Evolutionary conservation across 2,888 invertebrate species (phyloP).

Genomic region (Cerastoderma edule): DNA sequence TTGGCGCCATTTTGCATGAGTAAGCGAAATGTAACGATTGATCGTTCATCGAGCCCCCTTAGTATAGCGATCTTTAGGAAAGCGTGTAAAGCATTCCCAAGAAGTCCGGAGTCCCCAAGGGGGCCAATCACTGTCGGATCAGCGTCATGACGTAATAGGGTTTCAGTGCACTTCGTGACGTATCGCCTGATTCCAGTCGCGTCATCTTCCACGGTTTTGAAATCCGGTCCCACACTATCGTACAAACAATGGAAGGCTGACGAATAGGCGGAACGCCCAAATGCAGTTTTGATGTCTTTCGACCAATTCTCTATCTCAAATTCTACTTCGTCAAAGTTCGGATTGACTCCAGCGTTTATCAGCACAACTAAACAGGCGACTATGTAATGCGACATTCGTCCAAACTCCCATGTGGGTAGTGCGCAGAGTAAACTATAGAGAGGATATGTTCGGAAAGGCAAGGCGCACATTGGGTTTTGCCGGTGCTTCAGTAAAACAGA

Average conservation of each 20-base stretch:
- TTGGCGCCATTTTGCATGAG: constrained; percentile 75
- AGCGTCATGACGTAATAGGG: constrained; percentile 70
- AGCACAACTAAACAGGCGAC: constrained; percentile 68
- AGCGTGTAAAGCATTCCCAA: constrained; percentile 72
- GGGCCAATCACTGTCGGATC: constrained; percentile 66
- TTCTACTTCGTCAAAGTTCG: constrained; percentile 77
- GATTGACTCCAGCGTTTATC: constrained; percentile 76
- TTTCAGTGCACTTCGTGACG: constrained; percentile 66
- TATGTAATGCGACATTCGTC: constrained; percentile 66
- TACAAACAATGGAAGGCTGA: constrained; percentile 76
- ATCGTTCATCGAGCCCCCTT: constrained; percentile 61
- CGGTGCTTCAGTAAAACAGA: constrained; percentile 72
- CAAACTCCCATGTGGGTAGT: constrained; percentile 67
- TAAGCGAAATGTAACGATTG: constrained; percentile 56
- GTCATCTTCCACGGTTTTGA: constrained; percentile 58
- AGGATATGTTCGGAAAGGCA: constrained; percentile 77
- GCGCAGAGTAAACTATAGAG: constrained; percentile 78
- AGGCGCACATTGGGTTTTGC: constrained; percentile 68
- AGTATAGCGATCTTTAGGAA: constrained; percentile 58
- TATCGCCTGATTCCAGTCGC: constrained; percentile 55
- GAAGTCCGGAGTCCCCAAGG: constrained; percentile 52
- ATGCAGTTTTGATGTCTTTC: constrained; percentile 64
- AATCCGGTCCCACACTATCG: constrained; percentile 60
- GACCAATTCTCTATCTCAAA: constrained; percentile 60
- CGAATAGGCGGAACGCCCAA: constrained; percentile 73